Conservation (phyloP, 2,888 invertebrate genomes). For the Apotomis turbidana region DNA sequence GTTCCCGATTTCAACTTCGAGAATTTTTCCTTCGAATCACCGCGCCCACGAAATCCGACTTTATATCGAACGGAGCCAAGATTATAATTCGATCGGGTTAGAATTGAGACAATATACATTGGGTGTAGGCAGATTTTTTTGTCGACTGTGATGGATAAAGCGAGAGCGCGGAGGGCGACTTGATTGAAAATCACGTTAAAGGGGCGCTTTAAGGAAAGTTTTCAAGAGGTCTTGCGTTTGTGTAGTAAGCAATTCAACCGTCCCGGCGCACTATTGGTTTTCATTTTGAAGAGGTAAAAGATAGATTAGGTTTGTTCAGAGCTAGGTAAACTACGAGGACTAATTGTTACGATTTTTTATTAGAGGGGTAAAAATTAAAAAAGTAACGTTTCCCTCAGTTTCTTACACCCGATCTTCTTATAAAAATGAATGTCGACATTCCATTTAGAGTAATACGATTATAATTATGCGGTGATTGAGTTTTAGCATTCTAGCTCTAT, state of each 20-base stretch:
- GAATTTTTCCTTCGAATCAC: constrained; percentile 52
- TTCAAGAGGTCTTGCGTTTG: constrained; percentile 44
- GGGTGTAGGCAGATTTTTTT: constrained; percentile 70
- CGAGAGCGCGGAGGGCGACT: constrained; percentile 60
- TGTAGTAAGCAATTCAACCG: constrained; percentile 6
- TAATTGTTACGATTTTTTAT: background rate
- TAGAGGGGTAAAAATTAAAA: too few relatives aligned
- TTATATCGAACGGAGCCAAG: constrained; percentile 46
- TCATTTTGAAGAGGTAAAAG: background rate
- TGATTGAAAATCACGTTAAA: constrained; percentile 70
- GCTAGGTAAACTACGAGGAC: background rate
- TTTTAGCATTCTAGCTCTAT: too few relatives aligned
- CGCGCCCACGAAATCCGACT: constrained; percentile 48
- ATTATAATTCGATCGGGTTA: constrained; percentile 44
- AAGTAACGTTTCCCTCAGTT: too few relatives aligned
- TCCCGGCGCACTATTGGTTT: constrained; percentile 10
- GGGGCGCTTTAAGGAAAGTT: constrained; percentile 53
- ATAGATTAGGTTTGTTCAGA: background rate
- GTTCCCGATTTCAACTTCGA: constrained; percentile 69
- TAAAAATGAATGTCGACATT: too few relatives aligned
- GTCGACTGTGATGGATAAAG: constrained; percentile 69
- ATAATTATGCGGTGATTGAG: too few relatives aligned
- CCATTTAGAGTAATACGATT: too few relatives aligned
- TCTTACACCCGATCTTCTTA: too few relatives aligned
- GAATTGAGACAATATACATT: constrained; percentile 45